Evolutionary conservation across 1,140 invertebrate species (phyloP), one percentile per base, ranked within the genome.

Genomic region (Lithobius niger): DNA sequence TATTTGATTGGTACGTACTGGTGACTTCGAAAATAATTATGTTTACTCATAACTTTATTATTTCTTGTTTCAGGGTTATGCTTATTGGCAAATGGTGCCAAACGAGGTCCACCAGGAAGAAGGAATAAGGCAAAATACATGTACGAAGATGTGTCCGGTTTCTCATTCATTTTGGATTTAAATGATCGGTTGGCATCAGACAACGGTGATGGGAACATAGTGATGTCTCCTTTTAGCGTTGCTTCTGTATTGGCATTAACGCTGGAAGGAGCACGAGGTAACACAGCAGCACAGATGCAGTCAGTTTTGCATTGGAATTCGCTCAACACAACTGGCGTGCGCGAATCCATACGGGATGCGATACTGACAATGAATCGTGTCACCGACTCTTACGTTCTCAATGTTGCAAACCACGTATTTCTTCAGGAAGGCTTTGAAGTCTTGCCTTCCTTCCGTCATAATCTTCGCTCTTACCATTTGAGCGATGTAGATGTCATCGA

Each of bases 211-310:
- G 73, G 71, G 0, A 87, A 88, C 65, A 67, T 87, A 6, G 69
- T 88, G n/a, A 64, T 89, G 26, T 90, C 87, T 0, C 86, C 88
- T 0, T 72, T 88, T 58, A 86, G 86, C 27, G 67, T 89, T 3
- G 87, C 87, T 69, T 64, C 86, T 57, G 77, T 84, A 0, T 61
- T 90, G 50, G 78, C 81, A 2, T 74, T 88, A 55, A 67, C 89
- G 0, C 81, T 67, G 1, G 47, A 62, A 42, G 67, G 65, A 10
- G 55, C 64, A 21, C 55, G 45, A 27, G 65, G 62, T n/a, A 24
- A 47, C 27, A 61, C 67, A 2, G 57, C 60, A 53, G 54, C 52
- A 21, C 58, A 69, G 60, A 59, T 69, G 45, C 55, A 57, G 1
- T 31, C 43, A 2, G 60, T 56, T 0, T 59, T 69, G 10, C 47